Evolutionary conservation across 1,140 invertebrate genomes (phyloP).

Genomic region (Helicoverpa zea): DNA sequence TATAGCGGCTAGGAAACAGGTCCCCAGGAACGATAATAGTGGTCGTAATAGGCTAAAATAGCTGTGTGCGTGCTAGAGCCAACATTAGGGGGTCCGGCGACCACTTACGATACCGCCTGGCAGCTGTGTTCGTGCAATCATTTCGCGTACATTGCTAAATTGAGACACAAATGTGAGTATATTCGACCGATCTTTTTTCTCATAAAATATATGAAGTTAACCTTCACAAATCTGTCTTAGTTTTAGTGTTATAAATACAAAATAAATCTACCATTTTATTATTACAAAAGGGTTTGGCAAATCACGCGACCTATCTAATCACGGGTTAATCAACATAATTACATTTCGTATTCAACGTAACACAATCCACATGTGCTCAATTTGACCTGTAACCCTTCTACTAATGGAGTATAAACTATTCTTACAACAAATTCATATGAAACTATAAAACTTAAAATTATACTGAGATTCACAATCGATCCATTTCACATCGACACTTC

Average conservation of each 20-base stretch:
- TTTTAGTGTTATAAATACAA: too few relatives aligned
- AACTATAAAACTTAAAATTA: neutral
- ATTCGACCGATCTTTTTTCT: neutral
- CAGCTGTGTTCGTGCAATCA: neutral
- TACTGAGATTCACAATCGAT: neutral
- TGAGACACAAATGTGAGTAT: neutral
- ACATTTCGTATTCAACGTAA: neutral
- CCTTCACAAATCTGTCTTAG: too few relatives aligned
- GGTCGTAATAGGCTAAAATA: constrained; percentile 50
- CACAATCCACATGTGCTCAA: neutral
- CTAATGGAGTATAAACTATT: neutral
- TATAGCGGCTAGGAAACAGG: constrained; percentile 41
- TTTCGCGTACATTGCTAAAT: constrained; percentile 15
- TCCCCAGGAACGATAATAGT: constrained; percentile 48
- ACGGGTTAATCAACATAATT: neutral
- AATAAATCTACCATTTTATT: too few relatives aligned
- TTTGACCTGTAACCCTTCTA: neutral
- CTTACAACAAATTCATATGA: constrained; percentile 1
- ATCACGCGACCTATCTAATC: constrained; percentile 3
- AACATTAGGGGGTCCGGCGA: constrained; percentile 37
- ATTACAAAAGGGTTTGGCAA: neutral
- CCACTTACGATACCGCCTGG: constrained; percentile 11
- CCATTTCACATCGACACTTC: constrained; percentile 16
- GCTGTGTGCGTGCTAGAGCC: constrained; percentile 17
- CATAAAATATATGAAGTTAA: neutral